These are phyloP conservation scores for Alsophila aescularia DNA, from an alignment of 2,888 invertebrate genomes.

Conservation along the genomic window DNA sequence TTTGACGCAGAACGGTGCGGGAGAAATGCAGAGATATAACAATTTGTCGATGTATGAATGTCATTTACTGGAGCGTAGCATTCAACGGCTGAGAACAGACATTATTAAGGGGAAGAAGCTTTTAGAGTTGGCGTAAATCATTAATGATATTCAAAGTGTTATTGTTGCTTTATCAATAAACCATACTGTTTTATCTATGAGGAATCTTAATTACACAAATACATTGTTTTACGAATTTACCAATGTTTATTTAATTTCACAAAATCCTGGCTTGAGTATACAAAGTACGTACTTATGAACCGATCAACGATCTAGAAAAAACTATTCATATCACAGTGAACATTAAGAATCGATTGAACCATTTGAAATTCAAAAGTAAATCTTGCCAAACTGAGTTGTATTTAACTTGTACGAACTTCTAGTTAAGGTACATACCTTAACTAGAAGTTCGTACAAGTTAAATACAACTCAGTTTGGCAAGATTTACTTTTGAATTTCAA, in stretches of 20 bases:
- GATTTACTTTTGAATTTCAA: too few species aligned
- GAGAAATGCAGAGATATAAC: constrained; percentile 59
- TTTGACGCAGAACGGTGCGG: constrained; percentile 53
- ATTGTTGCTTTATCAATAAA: too few species aligned
- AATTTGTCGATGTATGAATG: constrained; percentile 59
- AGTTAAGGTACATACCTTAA: too few species aligned
- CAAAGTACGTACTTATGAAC: constrained; percentile 53
- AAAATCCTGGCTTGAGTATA: constrained; percentile 49
- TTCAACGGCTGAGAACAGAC: constrained; percentile 60
- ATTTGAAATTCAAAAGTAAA: too few species aligned
- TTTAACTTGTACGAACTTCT: too few species aligned
- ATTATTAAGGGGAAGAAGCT: constrained; percentile 57
- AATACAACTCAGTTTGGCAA: too few species aligned
- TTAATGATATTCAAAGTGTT: too few species aligned
- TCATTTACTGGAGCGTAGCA: constrained; percentile 57
- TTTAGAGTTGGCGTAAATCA: constrained; percentile 51
- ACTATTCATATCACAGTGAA: constrained; percentile 78
- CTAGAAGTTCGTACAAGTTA: too few species aligned
- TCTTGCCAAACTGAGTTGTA: too few species aligned
- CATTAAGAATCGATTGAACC: constrained; percentile 58
- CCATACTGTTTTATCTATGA: neutral
- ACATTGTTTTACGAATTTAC: constrained; percentile 54
- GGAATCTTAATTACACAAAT: constrained; percentile 26
- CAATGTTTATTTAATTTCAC: constrained; percentile 69
- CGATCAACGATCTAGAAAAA: constrained; percentile 57